Conservation (phyloP, 53 echinoderm and acorn worm species). For the Echinometra lucunter region DNA sequence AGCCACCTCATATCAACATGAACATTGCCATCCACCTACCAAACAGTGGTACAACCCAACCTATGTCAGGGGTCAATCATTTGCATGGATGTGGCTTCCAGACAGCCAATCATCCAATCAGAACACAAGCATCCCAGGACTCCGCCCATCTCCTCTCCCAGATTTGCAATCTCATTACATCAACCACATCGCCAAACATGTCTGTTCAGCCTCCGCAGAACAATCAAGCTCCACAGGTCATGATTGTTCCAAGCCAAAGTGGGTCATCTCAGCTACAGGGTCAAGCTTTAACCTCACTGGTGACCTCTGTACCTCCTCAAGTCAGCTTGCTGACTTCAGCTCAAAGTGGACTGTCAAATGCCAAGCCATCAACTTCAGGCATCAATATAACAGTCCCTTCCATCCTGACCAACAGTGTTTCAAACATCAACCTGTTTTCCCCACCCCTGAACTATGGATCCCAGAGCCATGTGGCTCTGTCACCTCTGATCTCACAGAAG, state of each 20-base stretch:
- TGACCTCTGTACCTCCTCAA: slow-evolving; percentile 4
- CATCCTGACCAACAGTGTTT: neutral
- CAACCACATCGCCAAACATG: neutral
- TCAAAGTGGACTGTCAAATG: slow-evolving; percentile 10
- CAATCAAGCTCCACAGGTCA: neutral
- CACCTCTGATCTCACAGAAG: slow-evolving; percentile 51
- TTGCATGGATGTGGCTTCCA: slow-evolving; percentile 10
- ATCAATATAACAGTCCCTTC: neutral
- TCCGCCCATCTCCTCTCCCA: slow-evolving; percentile 39
- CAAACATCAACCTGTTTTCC: slow-evolving; percentile 44
- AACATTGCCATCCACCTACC: slow-evolving; percentile 67
- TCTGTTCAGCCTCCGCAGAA: neutral
- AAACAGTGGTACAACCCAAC: neutral
- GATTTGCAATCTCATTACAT: neutral
- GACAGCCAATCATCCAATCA: slow-evolving; percentile 6
- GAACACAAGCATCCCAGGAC: slow-evolving; percentile 1
- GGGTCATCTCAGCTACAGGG: slow-evolving; percentile 18
- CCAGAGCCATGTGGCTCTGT: neutral
- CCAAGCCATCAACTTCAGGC: neutral
- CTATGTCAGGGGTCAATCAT: neutral
- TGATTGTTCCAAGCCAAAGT: slow-evolving; percentile 6
- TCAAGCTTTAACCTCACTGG: slow-evolving; percentile 40
- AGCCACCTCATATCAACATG: slow-evolving; percentile 56
- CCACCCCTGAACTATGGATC: slow-evolving; percentile 41
- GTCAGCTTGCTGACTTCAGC: neutral